Evolutionary conservation across 2,113 vertebrate genomes (phyloP), one percentile per base, ranked within the genome.

Genomic region (Mormoops blainvillei): DNA sequence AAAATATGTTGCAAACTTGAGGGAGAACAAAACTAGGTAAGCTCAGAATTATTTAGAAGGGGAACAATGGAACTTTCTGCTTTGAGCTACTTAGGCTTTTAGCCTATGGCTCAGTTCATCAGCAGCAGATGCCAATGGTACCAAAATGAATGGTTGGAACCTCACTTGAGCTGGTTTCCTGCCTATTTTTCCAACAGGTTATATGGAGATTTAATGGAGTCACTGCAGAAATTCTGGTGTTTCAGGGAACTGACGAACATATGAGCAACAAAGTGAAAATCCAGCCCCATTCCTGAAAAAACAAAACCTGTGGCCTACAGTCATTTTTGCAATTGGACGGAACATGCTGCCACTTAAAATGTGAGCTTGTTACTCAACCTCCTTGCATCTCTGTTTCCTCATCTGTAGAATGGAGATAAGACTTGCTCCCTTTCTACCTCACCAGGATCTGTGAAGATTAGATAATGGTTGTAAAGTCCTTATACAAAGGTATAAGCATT

Each of bases 391-490:
- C 93, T 95, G 97, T 97, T 95, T 96, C 86, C 95, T 97, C 97
- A 95, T 97, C 97, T 97, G 97, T 94, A 73, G 76, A 94, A 81
- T 48, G 76, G 52, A 97, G 97, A 98, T 98, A 97, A 98, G 95
- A 96, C 76, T 94, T 96, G 71, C 87, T 96, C 89, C 80, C 92
- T 97, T 89, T 81, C 94, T 97, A 97, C 95, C 94, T 97, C 84
- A 54, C 70, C 67, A 94, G 97, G 95, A 95, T 97, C 94, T 96
- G 89, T 61, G 95, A 87, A 97, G 96, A 97, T 97, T 97, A 97
- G 97, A 97, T 97, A 97, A 91, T 97, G 93, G 41, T 71, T 93
- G 83, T 76, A 88, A 97, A 94, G 88, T 94, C 94, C 70, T 95
- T 78, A 84, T 88, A 88, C 84, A 95, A 96, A 97, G 97, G 95